phyloP scores from a whole-genome alignment of 2,113 vertebrate genomes.

The Salminus brasiliensis region DNA sequence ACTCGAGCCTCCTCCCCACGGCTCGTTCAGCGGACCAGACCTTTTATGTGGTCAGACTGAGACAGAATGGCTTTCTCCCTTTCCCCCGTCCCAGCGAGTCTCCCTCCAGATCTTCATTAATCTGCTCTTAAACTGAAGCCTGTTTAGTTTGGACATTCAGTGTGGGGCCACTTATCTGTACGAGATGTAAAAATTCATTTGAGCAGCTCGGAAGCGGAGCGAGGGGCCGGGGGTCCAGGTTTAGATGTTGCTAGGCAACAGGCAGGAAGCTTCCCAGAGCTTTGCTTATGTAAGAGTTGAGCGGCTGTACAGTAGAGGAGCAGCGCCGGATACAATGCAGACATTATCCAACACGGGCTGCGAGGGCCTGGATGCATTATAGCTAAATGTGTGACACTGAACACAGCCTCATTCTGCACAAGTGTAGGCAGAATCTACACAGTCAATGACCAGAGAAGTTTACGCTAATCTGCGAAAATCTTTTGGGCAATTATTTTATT shows the following conservation, averaged over 20 bases:
- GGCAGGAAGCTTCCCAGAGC: constrained; percentile 32
- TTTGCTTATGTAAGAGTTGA: constrained; percentile 35
- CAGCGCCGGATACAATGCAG: neutral
- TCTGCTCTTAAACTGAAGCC: neutral
- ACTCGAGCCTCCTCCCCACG: neutral
- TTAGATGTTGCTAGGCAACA: constrained; percentile 47
- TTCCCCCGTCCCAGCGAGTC: neutral
- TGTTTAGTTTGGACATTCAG: neutral
- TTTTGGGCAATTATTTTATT: too few species aligned
- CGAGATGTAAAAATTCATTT: constrained; percentile 26
- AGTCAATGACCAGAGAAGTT: neutral
- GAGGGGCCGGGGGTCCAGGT: neutral
- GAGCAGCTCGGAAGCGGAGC: constrained; percentile 4
- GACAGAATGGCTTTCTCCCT: neutral
- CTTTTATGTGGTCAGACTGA: neutral
- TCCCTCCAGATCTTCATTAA: constrained; percentile 2
- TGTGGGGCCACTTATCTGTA: neutral
- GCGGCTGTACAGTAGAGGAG: constrained; percentile 24
- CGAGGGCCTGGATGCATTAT: neutral
- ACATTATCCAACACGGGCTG: constrained; percentile 1
- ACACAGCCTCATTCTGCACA: neutral
- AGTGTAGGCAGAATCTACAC: neutral
- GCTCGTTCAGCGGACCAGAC: neutral
- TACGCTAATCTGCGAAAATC: neutral
- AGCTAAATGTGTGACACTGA: neutral